Evolutionary conservation across 1,140 invertebrate species (phyloP).

Genomic region (Globodera rostochiensis): DNA sequence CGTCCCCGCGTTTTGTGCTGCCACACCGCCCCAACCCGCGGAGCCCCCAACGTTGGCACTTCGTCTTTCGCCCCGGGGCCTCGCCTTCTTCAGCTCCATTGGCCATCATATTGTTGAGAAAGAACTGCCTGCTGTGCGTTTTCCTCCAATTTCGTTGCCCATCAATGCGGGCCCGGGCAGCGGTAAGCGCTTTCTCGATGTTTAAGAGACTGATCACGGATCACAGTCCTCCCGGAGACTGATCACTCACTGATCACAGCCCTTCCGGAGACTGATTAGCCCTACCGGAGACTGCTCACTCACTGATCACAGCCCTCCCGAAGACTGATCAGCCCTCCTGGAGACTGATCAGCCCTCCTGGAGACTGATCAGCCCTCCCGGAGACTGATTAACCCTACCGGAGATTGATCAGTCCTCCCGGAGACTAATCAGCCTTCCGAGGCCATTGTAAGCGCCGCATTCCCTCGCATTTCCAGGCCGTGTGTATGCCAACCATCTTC

Average conservation of each 20-base stretch:
- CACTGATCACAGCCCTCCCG: no score
- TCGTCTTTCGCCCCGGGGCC: constrained; percentile 33
- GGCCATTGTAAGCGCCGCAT: no score
- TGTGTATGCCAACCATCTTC: constrained; percentile 47
- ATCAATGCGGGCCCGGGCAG: constrained; percentile 55
- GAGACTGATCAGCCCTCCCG: no score
- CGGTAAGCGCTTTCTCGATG: constrained; percentile 30
- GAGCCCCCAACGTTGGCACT: constrained; percentile 31
- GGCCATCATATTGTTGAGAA: constrained; percentile 56
- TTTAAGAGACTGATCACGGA: background rate
- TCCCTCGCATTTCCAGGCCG: background rate
- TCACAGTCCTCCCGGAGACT: no score
- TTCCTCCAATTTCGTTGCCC: constrained; percentile 54
- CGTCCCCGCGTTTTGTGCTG: background rate
- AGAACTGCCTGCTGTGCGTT: constrained; percentile 56
- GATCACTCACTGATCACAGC: no score
- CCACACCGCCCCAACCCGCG: background rate
- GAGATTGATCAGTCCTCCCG: no score
- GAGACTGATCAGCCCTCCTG: no score
- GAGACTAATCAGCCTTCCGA: no score
- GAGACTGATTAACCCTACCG: no score
- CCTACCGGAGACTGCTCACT: no score
- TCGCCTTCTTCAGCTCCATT: constrained; percentile 50
- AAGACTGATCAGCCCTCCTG: no score
- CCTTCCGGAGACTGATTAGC: background rate